Percentiles rank a stretch among this genome's conserved stretches.
Evolutionary conservation across 64 coral and sea anemone genomes (phyloP).

Genomic region (Montipora capricornis): DNA sequence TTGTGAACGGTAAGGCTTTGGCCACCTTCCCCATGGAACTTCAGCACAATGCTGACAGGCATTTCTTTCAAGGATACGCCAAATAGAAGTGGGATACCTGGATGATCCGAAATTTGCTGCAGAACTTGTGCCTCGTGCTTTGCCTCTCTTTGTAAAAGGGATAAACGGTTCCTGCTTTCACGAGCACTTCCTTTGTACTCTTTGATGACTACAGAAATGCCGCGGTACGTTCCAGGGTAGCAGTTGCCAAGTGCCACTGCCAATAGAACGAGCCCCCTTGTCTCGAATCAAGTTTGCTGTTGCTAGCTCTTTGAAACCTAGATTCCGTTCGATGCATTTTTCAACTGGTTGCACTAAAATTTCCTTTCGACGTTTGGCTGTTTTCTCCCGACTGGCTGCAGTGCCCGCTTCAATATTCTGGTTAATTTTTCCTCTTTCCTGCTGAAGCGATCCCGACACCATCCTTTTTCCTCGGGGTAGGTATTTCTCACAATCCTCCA

Average conservation of each 20-base stretch:
- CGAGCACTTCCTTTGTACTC: conserved; percentile 29
- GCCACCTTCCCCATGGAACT: conserved; percentile 26
- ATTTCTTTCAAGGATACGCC: conserved; percentile 4
- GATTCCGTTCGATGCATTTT: not conserved
- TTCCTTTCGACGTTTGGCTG: not conserved
- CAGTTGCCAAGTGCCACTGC: conserved; percentile 64
- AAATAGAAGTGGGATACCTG: conserved; percentile 30
- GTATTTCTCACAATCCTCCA: not conserved
- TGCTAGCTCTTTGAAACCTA: not conserved
- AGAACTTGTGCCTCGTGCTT: conserved; percentile 21
- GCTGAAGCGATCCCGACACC: not conserved
- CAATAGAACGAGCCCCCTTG: conserved; percentile 1
- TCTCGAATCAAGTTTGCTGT: conserved; percentile 5
- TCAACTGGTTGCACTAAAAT: not conserved
- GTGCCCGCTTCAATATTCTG: not conserved
- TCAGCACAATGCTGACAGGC: conserved; percentile 4
- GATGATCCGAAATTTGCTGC: conserved; percentile 39
- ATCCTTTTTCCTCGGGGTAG: not conserved
- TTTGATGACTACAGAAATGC: conserved; percentile 54
- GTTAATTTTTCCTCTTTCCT: not conserved
- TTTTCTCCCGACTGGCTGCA: not conserved
- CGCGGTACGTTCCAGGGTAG: conserved; percentile 58
- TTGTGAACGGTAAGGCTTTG: conserved; percentile 33
- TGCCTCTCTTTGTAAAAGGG: conserved; percentile 55
- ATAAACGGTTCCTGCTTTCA: conserved; percentile 29